A percentile compares a stretch with the other conserved stretches of the same genome.
These are phyloP conservation scores for Hypocryptadius cinnamomeus DNA, from an alignment of 2,113 vertebrate genomes.

Conservation along the genomic window DNA sequence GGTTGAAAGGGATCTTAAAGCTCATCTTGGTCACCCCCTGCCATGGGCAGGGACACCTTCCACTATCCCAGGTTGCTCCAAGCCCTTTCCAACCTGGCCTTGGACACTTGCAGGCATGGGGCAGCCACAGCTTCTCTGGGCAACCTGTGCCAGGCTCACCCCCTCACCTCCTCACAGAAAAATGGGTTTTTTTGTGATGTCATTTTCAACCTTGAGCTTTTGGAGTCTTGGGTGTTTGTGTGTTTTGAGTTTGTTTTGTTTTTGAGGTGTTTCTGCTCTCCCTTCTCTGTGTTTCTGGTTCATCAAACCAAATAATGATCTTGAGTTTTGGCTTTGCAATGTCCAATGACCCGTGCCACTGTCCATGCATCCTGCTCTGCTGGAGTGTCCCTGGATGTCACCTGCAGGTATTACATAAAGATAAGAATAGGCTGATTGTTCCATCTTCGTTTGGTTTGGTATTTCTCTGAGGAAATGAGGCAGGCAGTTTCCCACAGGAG, in stretches of 20 bases:
- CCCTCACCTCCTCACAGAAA: not conserved
- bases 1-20: not conserved
- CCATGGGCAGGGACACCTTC: not conserved
- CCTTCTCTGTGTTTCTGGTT: not conserved
- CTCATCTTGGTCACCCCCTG: not conserved
- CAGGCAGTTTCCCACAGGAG: not conserved
- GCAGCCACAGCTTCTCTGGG: not conserved
- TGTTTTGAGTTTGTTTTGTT: not conserved
- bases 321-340: rapidly evolving
- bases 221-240: not conserved
- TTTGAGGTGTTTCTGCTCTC: not conserved
- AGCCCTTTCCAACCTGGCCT: rapidly evolving
- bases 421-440: not conserved
- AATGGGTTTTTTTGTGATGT: not conserved
- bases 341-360: not conserved
- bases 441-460: not conserved
- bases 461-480: not conserved
- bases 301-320: not conserved
- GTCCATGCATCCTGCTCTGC: not conserved
- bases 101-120: not conserved
- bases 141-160: not conserved
- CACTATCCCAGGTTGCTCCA: not conserved
- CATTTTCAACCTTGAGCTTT: not conserved
- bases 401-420: not conserved
- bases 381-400: not conserved